These are phyloP conservation scores for Drosophila arizonae DNA, from an alignment of 1,140 invertebrate species.

Conservation along the genomic window DNA sequence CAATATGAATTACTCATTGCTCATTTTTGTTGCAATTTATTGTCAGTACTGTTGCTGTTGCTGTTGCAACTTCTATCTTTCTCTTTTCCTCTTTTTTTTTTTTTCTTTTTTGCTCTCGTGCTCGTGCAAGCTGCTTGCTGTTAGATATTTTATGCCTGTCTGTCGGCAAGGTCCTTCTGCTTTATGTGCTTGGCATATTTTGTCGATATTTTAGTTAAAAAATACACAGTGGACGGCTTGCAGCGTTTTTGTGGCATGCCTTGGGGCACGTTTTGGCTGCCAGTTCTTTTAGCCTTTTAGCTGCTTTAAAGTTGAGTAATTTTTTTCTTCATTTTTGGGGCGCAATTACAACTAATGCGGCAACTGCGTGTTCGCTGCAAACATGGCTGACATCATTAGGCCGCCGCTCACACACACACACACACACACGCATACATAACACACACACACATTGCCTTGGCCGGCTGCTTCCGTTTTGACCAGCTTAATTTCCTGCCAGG, in stretches of 20 bases:
- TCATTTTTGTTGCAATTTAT: slow-evolving; percentile 80
- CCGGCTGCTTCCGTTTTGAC: slow-evolving; percentile 69
- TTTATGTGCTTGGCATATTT: slow-evolving; percentile 34
- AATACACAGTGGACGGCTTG: slow-evolving; percentile 54
- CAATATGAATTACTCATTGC: slow-evolving; percentile 80
- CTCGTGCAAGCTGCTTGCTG: slow-evolving; percentile 42
- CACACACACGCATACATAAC: slow-evolving; percentile 5
- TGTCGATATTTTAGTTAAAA: slow-evolving; percentile 73
- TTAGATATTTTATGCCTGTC: slow-evolving; percentile 57
- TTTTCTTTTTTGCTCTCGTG: slow-evolving; percentile 42
- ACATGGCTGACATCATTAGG: slow-evolving; percentile 75
- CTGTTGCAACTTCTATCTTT: slow-evolving; percentile 13
- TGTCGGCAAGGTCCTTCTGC: slow-evolving; percentile 43
- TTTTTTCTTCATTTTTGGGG: slow-evolving; percentile 44
- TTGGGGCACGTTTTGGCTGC: slow-evolving; percentile 1
- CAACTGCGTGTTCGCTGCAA: slow-evolving; percentile 69
- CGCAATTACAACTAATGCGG: slow-evolving; percentile 76
- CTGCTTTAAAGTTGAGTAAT: slow-evolving; percentile 21
- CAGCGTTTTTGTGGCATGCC: slow-evolving; percentile 14
- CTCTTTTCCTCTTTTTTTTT: slow-evolving; percentile 31
- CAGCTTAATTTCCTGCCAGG: slow-evolving; percentile 75
- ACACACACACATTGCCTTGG: slow-evolving; percentile 19
- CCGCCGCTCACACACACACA: slow-evolving; percentile 17
- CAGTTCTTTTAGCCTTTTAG: neutral
- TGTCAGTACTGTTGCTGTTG: slow-evolving; percentile 61